A percentile compares a stretch with the other conserved stretches of the same genome.
phyloP scores from a whole-genome alignment of 2,888 invertebrate genomes.

The Brachyopa scutellaris region DNA sequence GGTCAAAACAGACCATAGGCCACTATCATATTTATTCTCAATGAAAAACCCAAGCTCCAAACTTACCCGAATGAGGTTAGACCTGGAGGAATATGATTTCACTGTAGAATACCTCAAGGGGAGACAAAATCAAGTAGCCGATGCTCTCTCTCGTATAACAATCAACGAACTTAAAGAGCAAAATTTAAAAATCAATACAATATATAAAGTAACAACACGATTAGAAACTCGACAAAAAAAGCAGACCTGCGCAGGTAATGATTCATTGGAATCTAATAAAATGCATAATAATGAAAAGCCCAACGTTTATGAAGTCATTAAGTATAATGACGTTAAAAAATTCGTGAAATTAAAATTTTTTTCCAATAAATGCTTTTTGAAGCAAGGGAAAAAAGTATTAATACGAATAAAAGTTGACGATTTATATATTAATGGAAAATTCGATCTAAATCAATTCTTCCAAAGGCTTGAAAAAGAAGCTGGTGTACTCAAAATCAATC shows the following conservation, averaged over 20 bases:
- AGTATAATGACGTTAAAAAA: slow-evolving; percentile 4
- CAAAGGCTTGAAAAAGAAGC: slow-evolving; percentile 28
- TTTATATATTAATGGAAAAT: slow-evolving; percentile 44
- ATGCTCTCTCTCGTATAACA: slow-evolving; percentile 53
- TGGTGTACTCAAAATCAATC: slow-evolving; percentile 19
- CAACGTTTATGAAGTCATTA: slow-evolving; percentile 21
- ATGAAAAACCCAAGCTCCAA: slow-evolving; percentile 74
- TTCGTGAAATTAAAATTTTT: too few species aligned
- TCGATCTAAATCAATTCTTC: background rate
- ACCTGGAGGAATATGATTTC: too few species aligned
- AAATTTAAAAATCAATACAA: background rate
- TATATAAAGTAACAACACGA: slow-evolving; percentile 18
- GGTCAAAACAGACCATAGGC: slow-evolving; percentile 73
- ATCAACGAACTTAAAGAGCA: too few species aligned
- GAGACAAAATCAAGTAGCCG: slow-evolving; percentile 59
- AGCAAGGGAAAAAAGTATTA: slow-evolving; percentile 21
- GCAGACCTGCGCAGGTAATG: background rate
- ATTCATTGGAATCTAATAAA: background rate
- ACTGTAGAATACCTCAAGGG: slow-evolving; percentile 70
- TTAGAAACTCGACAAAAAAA: background rate
- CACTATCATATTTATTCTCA: too few species aligned
- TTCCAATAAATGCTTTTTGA: too few species aligned
- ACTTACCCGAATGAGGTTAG: slow-evolving; percentile 74
- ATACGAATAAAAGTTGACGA: slow-evolving; percentile 21
- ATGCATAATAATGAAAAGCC: slow-evolving; percentile 1